A percentile compares a stretch with the other conserved stretches of the same genome.
Conservation (phyloP, 2,888 invertebrate genomes). For the Chymomyza amoena region DNA sequence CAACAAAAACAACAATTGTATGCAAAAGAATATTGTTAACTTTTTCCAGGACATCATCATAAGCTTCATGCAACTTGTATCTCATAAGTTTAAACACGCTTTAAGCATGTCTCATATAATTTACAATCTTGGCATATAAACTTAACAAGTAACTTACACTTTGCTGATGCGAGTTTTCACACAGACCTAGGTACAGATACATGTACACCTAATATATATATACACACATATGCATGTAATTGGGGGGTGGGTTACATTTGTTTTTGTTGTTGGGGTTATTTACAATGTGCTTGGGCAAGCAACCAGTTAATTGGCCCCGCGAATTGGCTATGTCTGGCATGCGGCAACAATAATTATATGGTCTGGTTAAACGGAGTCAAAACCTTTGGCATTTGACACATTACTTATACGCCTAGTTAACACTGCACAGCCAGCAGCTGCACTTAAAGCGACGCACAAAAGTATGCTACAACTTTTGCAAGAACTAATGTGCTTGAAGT, state of each 20-base stretch:
- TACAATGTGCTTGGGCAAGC: slow-evolving; percentile 47
- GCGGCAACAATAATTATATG: slow-evolving; percentile 48
- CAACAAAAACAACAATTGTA: too few relatives aligned
- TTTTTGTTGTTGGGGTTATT: slow-evolving; percentile 52
- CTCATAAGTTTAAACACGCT: neutral
- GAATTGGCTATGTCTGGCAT: neutral
- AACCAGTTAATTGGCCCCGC: slow-evolving; percentile 8
- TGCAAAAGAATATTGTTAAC: too few relatives aligned
- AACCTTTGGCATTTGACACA: slow-evolving; percentile 31
- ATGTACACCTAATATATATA: too few relatives aligned
- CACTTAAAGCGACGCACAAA: neutral
- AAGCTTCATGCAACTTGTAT: neutral
- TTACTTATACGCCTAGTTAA: neutral
- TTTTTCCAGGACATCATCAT: too few relatives aligned
- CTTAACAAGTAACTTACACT: slow-evolving; percentile 66
- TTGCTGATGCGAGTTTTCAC: slow-evolving; percentile 44
- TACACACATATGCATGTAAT: neutral
- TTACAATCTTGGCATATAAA: slow-evolving; percentile 61
- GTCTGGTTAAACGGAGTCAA: slow-evolving; percentile 48
- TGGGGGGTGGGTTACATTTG: slow-evolving; percentile 33
- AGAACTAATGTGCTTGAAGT: neutral
- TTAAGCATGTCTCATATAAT: slow-evolving; percentile 46
- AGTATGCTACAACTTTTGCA: neutral
- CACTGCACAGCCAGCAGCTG: neutral
- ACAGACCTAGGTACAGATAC: too few relatives aligned